A percentile compares a stretch with the other conserved stretches of the same genome.
Evolutionary conservation across 64 coral and sea anemone species (phyloP).

Genomic region (Montipora foliosa): DNA sequence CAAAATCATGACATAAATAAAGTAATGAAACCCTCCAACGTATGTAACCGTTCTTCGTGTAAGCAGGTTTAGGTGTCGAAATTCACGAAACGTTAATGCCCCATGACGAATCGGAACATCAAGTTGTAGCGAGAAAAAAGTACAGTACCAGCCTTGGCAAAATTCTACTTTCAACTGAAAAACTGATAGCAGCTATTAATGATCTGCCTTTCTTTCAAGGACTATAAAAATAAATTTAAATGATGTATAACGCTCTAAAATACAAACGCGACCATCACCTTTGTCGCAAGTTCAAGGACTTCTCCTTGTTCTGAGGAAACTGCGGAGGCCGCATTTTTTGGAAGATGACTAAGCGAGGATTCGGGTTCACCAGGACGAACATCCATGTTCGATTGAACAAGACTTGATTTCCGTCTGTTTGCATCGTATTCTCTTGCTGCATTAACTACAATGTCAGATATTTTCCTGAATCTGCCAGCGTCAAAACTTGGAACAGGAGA

Average conservation of each 20-base stretch:
- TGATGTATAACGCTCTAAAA: not conserved
- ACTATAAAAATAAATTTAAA: no score
- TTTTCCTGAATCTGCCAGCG: constrained; percentile 10
- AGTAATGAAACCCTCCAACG: no score
- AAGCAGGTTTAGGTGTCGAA: no score
- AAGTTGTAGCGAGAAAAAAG: no score
- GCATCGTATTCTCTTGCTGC: constrained; percentile 27
- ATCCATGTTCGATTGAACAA: constrained; percentile 37
- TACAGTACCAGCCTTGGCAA: no score
- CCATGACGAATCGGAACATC: no score
- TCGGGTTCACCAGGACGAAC: constrained; percentile 60
- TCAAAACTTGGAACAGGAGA: not conserved
- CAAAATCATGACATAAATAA: no score
- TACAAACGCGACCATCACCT: constrained; percentile 54
- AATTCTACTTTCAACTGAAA: no score
- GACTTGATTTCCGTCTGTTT: constrained; percentile 12
- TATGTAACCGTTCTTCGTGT: no score
- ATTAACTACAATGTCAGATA: constrained; percentile 1
- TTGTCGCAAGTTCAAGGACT: constrained; percentile 73
- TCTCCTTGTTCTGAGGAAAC: constrained; percentile 85
- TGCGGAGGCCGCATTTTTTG: constrained; percentile 71
- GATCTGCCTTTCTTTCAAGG: not conserved
- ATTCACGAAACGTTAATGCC: no score
- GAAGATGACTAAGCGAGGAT: constrained; percentile 64
- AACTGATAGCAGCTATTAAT: no score